phyloP scores from a whole-genome alignment of 2,888 invertebrate species.

The Idaea aversata region DNA sequence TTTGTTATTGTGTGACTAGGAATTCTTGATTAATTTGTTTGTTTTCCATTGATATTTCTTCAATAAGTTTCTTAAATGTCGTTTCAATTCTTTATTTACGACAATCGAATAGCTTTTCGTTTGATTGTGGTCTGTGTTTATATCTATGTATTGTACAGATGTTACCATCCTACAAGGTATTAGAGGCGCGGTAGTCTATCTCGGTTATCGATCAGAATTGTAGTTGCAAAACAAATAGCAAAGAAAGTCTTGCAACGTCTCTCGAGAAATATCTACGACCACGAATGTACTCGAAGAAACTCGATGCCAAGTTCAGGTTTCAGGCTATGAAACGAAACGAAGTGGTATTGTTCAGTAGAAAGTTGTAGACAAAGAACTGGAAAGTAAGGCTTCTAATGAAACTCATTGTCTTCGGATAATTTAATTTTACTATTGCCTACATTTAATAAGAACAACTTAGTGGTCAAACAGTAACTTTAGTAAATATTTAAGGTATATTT shows the following conservation, averaged over 20 bases:
- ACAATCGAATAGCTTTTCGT: no score
- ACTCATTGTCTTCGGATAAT: slow-evolving; percentile 14
- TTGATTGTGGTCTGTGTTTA: no score
- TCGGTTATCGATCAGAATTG: no score
- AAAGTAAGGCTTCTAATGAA: slow-evolving; percentile 22
- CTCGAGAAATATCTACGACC: not conserved
- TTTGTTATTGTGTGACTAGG: not conserved
- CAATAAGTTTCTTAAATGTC: no score
- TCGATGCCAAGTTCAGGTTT: not conserved
- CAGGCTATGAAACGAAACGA: slow-evolving; percentile 17
- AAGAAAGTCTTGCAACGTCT: not conserved
- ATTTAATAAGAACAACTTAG: not conserved
- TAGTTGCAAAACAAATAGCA: no score
- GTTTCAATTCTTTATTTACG: no score
- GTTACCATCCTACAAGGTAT: no score
- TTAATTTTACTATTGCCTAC: slow-evolving; percentile 5
- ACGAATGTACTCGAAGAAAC: not conserved
- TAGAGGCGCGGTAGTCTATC: no score
- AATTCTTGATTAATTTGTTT: no score
- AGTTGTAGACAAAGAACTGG: slow-evolving; percentile 26
- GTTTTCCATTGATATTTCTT: no score
- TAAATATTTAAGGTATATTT: not conserved
- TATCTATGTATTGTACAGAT: no score
- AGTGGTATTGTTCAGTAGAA: slow-evolving; percentile 26
- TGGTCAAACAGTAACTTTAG: not conserved